Evolutionary conservation across 2,888 invertebrate genomes (phyloP), one percentile per base, ranked within the genome.

Genomic region (Drosophila barbarae): DNA sequence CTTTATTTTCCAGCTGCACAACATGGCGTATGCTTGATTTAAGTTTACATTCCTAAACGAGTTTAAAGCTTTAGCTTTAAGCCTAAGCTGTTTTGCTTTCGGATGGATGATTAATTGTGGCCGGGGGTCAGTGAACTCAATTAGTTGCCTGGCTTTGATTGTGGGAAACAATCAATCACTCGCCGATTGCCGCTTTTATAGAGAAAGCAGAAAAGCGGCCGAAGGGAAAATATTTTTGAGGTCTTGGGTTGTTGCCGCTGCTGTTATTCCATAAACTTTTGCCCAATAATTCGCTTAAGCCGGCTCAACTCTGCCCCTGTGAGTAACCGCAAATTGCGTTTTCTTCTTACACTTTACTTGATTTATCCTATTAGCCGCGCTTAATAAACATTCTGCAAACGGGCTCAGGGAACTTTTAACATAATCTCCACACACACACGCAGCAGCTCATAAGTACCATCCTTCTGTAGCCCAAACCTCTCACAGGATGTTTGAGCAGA

Each of bases 361-460:
- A 63, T 44, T 63, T 32, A 63, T 61, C 61, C 61, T 49, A 63
- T 63, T 61, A 61, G 26, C 51, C 13, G 50, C 36, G 41, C 51
- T 26, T 51, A 36, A 61, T 63, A 63, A 61, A 63, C 61, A 51
- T 42, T 63, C 52, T 50, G 13, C 35, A 38, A 51, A 32, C 21
- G 35, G 26, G 41, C 49, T 5, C 30, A 32, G 21, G 12, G 13
- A 46, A 38, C 38, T 53, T 64, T 42, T 18, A 23, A 35, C 36
- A 35, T 65, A 66, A 66, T 66, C 57, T 57, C 18, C 30, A n/a
- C 46, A 42, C 35, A 42, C 52, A 42, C 46, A 42, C 26, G 1
- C 23, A 42, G 68, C 74, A 78, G 72, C 73, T 57, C 46, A 47
- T 35, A 39, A 60, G 51, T 39, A 47, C 41, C 18, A 30, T 8